These are phyloP conservation scores for Xenentodon cancila DNA, from an alignment of 2,797 vertebrate genomes.

Conservation along the genomic window DNA sequence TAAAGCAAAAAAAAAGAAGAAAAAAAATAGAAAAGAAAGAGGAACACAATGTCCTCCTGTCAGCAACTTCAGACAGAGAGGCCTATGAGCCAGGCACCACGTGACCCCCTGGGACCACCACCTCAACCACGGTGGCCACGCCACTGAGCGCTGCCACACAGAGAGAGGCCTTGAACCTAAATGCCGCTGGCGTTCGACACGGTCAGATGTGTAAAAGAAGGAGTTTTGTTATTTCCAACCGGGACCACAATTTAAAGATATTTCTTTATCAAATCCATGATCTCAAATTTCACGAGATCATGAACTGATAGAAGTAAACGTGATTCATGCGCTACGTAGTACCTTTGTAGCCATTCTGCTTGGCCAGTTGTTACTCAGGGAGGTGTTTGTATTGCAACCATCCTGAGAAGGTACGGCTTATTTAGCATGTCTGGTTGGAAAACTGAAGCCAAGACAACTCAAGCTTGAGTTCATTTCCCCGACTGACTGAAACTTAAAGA, in stretches of 20 bases:
- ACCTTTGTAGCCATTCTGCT: slow-evolving; percentile 35
- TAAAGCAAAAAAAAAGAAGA: slow-evolving; percentile 67
- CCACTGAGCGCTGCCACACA: slow-evolving; percentile 62
- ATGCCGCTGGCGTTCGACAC: slow-evolving; percentile 32
- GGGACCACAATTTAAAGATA: slow-evolving; percentile 31
- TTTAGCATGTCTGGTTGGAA: slow-evolving; percentile 43
- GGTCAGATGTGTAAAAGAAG: slow-evolving; percentile 55
- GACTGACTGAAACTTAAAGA: slow-evolving; percentile 70
- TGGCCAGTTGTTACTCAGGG: slow-evolving; percentile 43
- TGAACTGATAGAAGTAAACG: slow-evolving; percentile 39
- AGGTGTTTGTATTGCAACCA: slow-evolving; percentile 25
- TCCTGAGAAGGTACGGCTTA: slow-evolving; percentile 43
- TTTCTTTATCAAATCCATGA: slow-evolving; percentile 57
- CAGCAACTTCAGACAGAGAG: slow-evolving; percentile 71
- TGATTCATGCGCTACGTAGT: slow-evolving; percentile 21
- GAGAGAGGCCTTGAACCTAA: slow-evolving; percentile 67
- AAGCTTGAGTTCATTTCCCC: slow-evolving; percentile 64
- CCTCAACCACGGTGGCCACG: slow-evolving; percentile 69
- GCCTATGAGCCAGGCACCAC: slow-evolving; percentile 68
- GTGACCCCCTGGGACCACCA: slow-evolving; percentile 58
- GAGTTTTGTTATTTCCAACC: slow-evolving; percentile 43
- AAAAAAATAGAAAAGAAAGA: slow-evolving; percentile 44
- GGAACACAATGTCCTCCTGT: slow-evolving; percentile 81
- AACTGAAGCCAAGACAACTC: slow-evolving; percentile 41
- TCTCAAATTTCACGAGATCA: slow-evolving; percentile 40